A percentile compares a stretch with the other conserved stretches of the same genome.
Conservation (phyloP, 2,888 invertebrate species). For the Zeuzera pyrina region DNA sequence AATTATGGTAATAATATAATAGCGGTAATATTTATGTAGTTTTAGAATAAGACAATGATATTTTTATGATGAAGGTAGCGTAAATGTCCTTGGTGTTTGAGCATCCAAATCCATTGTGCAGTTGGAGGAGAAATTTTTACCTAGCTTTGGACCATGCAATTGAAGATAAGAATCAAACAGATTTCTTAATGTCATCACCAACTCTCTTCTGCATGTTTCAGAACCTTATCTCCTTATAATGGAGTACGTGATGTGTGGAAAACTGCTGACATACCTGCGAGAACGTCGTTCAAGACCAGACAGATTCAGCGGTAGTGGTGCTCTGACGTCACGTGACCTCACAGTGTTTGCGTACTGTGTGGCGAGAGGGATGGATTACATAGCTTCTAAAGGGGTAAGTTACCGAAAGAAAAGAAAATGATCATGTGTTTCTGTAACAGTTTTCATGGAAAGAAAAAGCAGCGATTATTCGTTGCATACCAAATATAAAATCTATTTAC, state of each 20-base stretch:
- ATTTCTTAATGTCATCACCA: no score
- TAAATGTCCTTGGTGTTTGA: not conserved
- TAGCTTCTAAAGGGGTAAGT: conserved; percentile 83
- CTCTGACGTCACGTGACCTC: conserved; percentile 80
- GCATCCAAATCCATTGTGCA: not conserved
- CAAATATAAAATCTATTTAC: no score
- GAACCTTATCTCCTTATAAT: conserved; percentile 88
- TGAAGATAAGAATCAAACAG: no score
- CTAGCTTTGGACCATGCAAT: not conserved
- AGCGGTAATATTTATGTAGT: no score
- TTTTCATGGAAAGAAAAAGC: no score
- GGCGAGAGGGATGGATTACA: conserved; percentile 89
- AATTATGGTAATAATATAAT: no score
- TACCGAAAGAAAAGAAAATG: no score
- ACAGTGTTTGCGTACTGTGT: conserved; percentile 88
- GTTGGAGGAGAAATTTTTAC: not conserved
- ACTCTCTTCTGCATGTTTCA: no score
- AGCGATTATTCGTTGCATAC: no score
- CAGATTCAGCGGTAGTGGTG: conserved; percentile 77
- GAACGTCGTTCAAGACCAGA: conserved; percentile 71
- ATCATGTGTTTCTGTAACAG: no score
- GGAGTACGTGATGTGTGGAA: conserved; percentile 90
- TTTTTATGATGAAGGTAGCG: no score
- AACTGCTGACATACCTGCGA: conserved; percentile 82
- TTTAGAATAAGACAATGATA: no score